These are phyloP conservation scores for Xerus inauris DNA, from an alignment of 2,113 vertebrate genomes.

Conservation along the genomic window DNA sequence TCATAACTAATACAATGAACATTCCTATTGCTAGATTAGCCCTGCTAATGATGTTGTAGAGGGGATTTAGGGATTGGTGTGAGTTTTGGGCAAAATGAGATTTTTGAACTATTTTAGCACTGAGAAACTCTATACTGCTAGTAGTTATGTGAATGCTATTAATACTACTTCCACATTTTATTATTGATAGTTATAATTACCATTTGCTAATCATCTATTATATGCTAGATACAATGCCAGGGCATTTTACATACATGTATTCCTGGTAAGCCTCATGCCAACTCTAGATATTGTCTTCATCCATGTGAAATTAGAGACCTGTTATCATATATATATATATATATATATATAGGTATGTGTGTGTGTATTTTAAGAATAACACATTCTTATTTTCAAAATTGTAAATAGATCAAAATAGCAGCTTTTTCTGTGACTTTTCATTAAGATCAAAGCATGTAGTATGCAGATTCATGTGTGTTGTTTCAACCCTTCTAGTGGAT, in stretches of 20 bases:
- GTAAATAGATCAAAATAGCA: too few species aligned
- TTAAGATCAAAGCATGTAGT: too few species aligned
- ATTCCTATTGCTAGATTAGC: neutral
- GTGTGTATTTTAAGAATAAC: too few species aligned
- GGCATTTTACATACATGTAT: conserved; percentile 3
- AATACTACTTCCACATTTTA: neutral
- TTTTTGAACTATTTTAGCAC: neutral
- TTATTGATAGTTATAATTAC: neutral
- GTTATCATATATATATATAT: too few species aligned
- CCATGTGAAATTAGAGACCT: neutral
- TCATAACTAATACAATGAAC: neutral
- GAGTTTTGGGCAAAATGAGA: neutral
- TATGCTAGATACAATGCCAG: neutral
- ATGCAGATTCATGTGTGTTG: neutral
- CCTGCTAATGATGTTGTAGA: neutral
- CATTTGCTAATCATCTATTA: neutral
- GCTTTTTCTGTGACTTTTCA: too few species aligned
- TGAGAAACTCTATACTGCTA: neutral
- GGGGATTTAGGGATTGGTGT: neutral
- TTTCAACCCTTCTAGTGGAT: neutral
- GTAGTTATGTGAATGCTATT: neutral
- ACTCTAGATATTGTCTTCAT: neutral
- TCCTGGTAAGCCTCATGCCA: neutral
- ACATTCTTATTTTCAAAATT: too few species aligned
- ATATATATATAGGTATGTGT: too few species aligned